Percentiles rank a stretch among this genome's conserved stretches.
phyloP scores from a whole-genome alignment of 2,797 vertebrate species.

The Crypturellus tataupa region DNA sequence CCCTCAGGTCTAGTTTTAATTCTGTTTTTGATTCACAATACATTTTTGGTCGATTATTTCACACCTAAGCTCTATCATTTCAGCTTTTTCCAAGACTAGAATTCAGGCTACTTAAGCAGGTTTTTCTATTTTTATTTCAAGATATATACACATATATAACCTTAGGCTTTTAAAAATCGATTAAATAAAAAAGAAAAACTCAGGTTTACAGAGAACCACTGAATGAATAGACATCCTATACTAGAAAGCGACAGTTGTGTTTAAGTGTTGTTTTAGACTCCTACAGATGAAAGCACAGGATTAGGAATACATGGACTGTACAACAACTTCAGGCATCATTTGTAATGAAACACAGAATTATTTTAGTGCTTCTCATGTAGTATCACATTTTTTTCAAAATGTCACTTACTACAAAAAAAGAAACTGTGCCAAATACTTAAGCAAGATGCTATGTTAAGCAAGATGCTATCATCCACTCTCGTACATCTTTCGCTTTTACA shows the following conservation, averaged over 20 bases:
- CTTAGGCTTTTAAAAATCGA: background rate
- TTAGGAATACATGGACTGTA: background rate
- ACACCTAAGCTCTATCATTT: background rate
- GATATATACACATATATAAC: background rate
- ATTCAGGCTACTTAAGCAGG: background rate
- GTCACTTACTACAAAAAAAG: background rate
- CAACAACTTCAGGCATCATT: background rate
- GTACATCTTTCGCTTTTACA: background rate
- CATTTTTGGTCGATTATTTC: background rate
- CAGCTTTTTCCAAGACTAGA: background rate
- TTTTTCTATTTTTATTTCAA: background rate
- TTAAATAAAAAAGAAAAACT: background rate
- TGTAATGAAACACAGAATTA: background rate
- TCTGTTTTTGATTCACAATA: background rate
- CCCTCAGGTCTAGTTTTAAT: background rate
- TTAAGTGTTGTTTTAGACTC: background rate
- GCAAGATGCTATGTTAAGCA: background rate
- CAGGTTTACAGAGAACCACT: background rate
- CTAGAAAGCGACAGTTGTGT: background rate
- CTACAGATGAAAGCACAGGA: background rate
- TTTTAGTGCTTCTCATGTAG: background rate
- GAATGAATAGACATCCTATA: background rate
- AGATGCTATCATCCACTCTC: background rate
- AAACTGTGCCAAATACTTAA: background rate
- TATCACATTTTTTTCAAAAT: background rate